Evolutionary conservation across 1,140 invertebrate species (phyloP).

Genomic region (Papilio machaon): DNA sequence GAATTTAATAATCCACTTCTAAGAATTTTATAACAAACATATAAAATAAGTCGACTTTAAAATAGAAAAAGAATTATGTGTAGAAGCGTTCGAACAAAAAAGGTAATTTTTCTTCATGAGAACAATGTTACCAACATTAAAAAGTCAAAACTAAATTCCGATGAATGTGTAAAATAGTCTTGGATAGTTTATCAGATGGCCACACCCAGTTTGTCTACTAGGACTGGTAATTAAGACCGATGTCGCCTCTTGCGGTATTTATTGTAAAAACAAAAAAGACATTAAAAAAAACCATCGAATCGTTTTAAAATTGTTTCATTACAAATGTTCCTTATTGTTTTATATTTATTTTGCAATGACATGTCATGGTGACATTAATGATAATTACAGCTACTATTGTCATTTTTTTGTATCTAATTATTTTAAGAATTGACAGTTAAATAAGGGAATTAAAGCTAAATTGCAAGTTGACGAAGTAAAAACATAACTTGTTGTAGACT

Average conservation of each 20-base stretch:
- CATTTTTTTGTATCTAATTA: slow-evolving; percentile 13
- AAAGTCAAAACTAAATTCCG: slow-evolving; percentile 37
- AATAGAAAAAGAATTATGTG: neutral
- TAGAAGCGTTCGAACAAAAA: neutral
- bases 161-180: slow-evolving; percentile 37
- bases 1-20: neutral
- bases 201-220: slow-evolving; percentile 35
- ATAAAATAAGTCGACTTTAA: neutral
- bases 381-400: neutral
- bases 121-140: slow-evolving; percentile 21
- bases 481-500: neutral
- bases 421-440: slow-evolving; percentile 8
- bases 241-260: slow-evolving; percentile 24
- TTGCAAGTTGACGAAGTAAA: neutral
- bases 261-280: slow-evolving; percentile 13
- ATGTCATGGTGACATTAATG: slow-evolving; percentile 12
- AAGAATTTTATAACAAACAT: neutral
- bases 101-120: slow-evolving; percentile 21
- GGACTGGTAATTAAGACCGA: slow-evolving; percentile 27
- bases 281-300: no score
- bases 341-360: slow-evolving; percentile 5
- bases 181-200: slow-evolving; percentile 27
- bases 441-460: neutral
- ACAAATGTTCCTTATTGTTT: slow-evolving; percentile 36
- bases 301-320: slow-evolving; percentile 39